phyloP scores from a whole-genome alignment of 1,140 invertebrate species.

The Lucilia cuprina region DNA sequence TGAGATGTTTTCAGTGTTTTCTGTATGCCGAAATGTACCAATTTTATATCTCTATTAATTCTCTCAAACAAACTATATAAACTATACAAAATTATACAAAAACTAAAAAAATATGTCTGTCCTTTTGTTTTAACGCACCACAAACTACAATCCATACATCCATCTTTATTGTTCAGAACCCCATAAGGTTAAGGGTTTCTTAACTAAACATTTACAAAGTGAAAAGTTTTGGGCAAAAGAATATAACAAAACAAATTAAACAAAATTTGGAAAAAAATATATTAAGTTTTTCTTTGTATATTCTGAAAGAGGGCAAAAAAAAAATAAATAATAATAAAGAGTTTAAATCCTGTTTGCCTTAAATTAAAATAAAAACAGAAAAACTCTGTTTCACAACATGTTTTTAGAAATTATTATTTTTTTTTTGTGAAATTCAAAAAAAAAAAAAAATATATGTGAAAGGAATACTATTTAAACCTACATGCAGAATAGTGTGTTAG shows the following conservation, averaged over 20 bases:
- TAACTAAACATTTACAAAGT: conserved; percentile 8
- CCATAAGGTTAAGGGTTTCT: conserved; percentile 10
- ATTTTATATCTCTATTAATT: too few species aligned
- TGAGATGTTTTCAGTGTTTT: too few species aligned
- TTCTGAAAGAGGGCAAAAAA: not conserved
- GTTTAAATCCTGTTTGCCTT: not conserved
- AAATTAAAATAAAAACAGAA: not conserved
- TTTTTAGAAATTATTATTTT: not conserved
- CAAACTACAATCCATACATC: too few species aligned
- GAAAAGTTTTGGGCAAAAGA: conserved; percentile 9
- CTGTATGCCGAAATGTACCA: too few species aligned
- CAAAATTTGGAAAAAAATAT: not conserved
- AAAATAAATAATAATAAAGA: not conserved
- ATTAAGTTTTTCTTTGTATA: not conserved
- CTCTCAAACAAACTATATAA: too few species aligned
- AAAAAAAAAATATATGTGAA: too few species aligned
- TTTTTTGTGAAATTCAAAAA: not conserved
- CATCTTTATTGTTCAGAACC: not conserved
- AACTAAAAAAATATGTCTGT: too few species aligned
- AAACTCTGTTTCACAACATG: not conserved
- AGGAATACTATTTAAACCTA: too few species aligned
- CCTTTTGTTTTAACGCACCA: too few species aligned
- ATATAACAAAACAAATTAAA: not conserved
- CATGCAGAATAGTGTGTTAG: too few species aligned
- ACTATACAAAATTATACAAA: too few species aligned